A percentile compares a stretch with the other conserved stretches of the same genome.
These are phyloP conservation scores for Entelurus aequoreus DNA, from an alignment of 2,113 vertebrate species.

Conservation along the genomic window DNA sequence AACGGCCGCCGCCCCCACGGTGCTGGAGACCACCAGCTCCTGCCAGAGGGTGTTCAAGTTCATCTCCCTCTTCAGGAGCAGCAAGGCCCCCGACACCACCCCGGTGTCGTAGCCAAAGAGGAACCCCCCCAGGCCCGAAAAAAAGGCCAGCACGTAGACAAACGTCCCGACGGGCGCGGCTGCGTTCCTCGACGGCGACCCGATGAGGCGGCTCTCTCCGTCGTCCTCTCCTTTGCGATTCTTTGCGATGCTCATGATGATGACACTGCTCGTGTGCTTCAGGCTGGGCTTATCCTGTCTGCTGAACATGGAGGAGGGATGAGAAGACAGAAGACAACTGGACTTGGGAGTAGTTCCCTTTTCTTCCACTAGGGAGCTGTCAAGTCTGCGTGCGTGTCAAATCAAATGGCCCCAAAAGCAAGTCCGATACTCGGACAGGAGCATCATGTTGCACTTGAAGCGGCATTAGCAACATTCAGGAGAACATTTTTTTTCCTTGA, in stretches of 20 bases:
- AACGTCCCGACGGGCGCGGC: conserved; percentile 70
- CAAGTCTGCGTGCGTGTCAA: neutral
- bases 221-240: conserved; percentile 58
- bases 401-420: neutral
- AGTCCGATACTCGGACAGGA: too few species aligned
- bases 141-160: conserved; percentile 71
- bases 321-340: neutral
- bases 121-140: conserved; percentile 92
- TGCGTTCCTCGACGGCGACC: conserved; percentile 24
- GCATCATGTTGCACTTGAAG: too few species aligned
- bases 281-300: conserved; percentile 72
- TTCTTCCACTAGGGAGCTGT: neutral
- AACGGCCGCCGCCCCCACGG: conserved; percentile 87
- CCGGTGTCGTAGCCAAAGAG: conserved; percentile 97
- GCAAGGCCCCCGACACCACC: conserved; percentile 93
- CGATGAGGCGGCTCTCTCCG: conserved; percentile 77
- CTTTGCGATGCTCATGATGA: conserved; percentile 67
- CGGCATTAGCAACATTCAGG: neutral
- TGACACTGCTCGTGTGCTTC: conserved; percentile 67
- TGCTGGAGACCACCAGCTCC: conserved; percentile 91
- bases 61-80: conserved; percentile 88
- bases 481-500: neutral
- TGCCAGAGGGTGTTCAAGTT: conserved; percentile 87
- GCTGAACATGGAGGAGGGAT: conserved; percentile 66
- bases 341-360: neutral